Base-by-base conservation (phyloP, 1,140 invertebrate genomes). In the Melitaea cinxia region DNA sequence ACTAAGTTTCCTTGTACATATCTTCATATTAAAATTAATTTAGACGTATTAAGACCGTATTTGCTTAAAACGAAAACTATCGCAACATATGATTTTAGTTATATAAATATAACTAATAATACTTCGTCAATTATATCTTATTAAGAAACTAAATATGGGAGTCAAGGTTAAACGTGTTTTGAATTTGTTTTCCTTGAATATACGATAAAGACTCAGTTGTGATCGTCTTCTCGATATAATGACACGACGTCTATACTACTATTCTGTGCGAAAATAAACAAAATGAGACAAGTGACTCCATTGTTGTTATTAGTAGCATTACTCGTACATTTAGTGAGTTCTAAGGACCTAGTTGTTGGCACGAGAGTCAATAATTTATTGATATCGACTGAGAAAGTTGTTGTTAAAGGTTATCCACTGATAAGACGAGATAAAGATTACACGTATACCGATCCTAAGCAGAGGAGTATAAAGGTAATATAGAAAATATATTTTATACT, bases 391-490 rank as follows among this genome's bases (percentile, higher is more conserved):
- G 77, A 86, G 42, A 89, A 87, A 78, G 73, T 87, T 14, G 68
- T 75, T 15, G 79, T 77, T 28, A 78, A 63, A 14, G 58, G 60
- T 26, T 73, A 85, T 55, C 78, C 79, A 12, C 67, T 89, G 0
- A 72, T 87, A 62, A 78, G 60, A 59, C 70, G 86, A 26, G 84
- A 87, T 56, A 89, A 87, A 54, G 83, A 85, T 72, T 89, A 87
- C 24, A 72, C 49, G 15, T 89, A 85, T 39, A 67, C 59, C 7
- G 86, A 89, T 77, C 26, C 82, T 0, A 83, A 87, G 54, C 65
- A 80, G 26, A 78, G 83, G 56, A 69, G 81, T 77, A 89, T 89
- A 57, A 88, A 87, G 78, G 85, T 87, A 76, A 39, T 47, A 14
- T 7, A 9, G 5, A 33, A 9, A 33, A 4, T 28, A 28, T 28